Evolutionary conservation across 2,888 invertebrate genomes (phyloP).

Genomic region (Nomada flava): DNA sequence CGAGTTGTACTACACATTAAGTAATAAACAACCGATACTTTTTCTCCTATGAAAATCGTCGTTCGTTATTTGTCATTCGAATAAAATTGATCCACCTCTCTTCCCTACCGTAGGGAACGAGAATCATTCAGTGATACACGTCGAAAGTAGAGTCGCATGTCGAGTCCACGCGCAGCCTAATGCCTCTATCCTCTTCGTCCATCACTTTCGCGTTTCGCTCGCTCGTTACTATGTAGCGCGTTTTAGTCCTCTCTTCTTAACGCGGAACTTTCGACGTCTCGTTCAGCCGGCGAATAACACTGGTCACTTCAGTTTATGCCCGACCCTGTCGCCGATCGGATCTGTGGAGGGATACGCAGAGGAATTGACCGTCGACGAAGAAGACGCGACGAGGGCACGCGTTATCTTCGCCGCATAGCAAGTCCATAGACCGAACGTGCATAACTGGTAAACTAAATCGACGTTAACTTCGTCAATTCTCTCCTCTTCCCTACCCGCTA

Average conservation of each 20-base stretch:
- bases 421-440: background rate
- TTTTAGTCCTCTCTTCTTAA: constrained; percentile 51
- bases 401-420: constrained; percentile 10
- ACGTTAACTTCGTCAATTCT: background rate
- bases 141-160: constrained; percentile 9
- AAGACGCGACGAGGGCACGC: constrained; percentile 42
- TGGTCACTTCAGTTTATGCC: constrained; percentile 63
- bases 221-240: constrained; percentile 21
- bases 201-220: constrained; percentile 31
- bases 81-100: too few relatives aligned
- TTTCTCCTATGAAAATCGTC: too few relatives aligned
- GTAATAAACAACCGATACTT: too few relatives aligned
- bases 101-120: background rate
- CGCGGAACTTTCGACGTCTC: constrained; percentile 63
- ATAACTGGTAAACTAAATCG: constrained; percentile 35
- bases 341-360: constrained; percentile 30
- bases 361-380: constrained; percentile 4
- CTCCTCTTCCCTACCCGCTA: too few relatives aligned
- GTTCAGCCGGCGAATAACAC: constrained; percentile 42
- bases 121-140: constrained; percentile 30
- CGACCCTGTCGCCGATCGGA: constrained; percentile 63
- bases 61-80: too few relatives aligned
- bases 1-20: too few relatives aligned
- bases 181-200: constrained; percentile 21
- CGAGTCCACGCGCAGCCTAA: background rate